A percentile compares a stretch with the other conserved stretches of the same genome.
phyloP scores from a whole-genome alignment of 2,113 vertebrate genomes.

The Acrocephalus arundinaceus region DNA sequence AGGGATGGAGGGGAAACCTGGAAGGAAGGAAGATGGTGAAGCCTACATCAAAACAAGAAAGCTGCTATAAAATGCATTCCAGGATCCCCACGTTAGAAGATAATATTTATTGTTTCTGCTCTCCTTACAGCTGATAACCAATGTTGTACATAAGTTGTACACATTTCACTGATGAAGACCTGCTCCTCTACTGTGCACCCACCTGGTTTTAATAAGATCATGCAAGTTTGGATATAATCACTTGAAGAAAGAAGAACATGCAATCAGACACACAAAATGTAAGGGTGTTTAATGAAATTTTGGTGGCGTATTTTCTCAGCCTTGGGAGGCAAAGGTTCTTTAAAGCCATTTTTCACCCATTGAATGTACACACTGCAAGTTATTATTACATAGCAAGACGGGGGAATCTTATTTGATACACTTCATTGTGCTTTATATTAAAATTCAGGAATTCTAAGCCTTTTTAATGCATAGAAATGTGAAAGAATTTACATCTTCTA shows the following conservation, averaged over 20 bases:
- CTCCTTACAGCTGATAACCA: not conserved
- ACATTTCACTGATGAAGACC: not conserved
- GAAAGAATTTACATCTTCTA: constrained; percentile 74
- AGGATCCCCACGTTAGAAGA: not conserved
- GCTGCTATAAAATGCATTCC: not conserved
- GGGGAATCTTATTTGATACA: constrained; percentile 75
- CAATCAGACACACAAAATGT: not conserved
- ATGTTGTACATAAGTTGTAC: not conserved
- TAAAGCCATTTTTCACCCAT: constrained; percentile 51
- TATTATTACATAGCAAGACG: constrained; percentile 69
- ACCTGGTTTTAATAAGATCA: not conserved
- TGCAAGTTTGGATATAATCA: not conserved
- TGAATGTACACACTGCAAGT: constrained; percentile 61
- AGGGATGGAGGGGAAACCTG: not conserved
- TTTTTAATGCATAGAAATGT: constrained; percentile 79
- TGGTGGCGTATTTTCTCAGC: constrained; percentile 31
- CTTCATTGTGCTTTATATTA: constrained; percentile 79
- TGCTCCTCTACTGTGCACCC: not conserved
- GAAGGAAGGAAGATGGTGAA: not conserved
- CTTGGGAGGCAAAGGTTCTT: constrained; percentile 41
- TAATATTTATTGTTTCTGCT: not conserved
- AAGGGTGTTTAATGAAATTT: constrained; percentile 37
- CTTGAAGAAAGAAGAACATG: not conserved
- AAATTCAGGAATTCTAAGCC: constrained; percentile 71
- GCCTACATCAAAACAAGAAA: not conserved